Percentiles rank a stretch among this genome's conserved stretches.
Conservation (phyloP, 2,888 invertebrate genomes). For the Linyphia triangularis region DNA sequence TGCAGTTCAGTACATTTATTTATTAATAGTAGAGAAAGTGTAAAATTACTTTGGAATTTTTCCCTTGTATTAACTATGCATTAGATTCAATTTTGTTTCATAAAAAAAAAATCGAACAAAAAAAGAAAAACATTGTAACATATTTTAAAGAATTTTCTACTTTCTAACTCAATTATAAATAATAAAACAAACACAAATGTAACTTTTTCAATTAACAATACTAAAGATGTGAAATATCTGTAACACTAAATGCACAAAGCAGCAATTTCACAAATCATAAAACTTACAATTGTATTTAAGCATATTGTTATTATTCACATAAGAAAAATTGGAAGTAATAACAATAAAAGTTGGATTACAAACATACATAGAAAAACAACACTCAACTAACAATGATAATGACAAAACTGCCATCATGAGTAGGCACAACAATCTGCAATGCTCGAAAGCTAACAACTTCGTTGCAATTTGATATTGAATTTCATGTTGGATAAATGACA, state of each 20-base stretch:
- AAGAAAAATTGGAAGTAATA: background rate
- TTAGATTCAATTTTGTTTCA: too few relatives aligned
- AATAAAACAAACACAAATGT: background rate
- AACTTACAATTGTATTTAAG: background rate
- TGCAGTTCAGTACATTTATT: too few relatives aligned
- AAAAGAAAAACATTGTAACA: background rate
- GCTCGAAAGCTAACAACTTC: constrained; percentile 37
- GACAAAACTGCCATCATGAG: constrained; percentile 41
- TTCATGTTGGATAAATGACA: constrained; percentile 45
- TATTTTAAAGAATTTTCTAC: background rate
- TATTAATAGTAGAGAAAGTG: too few relatives aligned
- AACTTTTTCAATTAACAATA: background rate
- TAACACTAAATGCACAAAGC: background rate
- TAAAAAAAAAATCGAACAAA: too few relatives aligned
- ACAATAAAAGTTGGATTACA: background rate
- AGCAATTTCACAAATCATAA: background rate
- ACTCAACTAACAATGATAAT: constrained; percentile 21
- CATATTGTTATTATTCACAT: background rate
- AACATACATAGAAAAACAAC: constrained; percentile 1
- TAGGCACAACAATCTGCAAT: constrained; percentile 60
- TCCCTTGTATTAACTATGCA: too few relatives aligned
- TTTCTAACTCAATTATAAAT: background rate
- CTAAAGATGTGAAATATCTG: too few relatives aligned
- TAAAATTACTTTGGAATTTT: too few relatives aligned
- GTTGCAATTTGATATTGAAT: constrained; percentile 57